Base-by-base conservation (phyloP, 2,888 invertebrate species). In the Elaeidobius kamerunicus region DNA sequence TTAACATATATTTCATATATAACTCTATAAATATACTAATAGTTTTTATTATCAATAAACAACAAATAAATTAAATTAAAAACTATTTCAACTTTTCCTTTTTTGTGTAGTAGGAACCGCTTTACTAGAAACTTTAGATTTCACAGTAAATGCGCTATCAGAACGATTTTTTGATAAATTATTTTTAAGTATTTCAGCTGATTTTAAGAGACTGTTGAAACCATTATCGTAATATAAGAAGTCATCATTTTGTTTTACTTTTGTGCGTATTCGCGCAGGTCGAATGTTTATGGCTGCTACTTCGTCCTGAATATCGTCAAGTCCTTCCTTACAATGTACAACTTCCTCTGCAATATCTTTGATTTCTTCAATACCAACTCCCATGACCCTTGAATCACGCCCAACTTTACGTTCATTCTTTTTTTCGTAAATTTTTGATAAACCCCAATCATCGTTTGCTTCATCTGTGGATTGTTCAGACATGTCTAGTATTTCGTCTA, bases 221-320 rank as follows among this genome's bases (percentile, higher is more conserved):
- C 18, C 46, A 17, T 41, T 41, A 35, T 79, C 78, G 23, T 57
- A 57, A 27, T 57, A 57, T 2, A 57, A 16, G 36, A 57, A 57
- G 28, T 57, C 52, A 5, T 54, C 51, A 27, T 51, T 41, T 35
- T 41, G 50, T 16, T 52, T 54, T 14, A 40, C 35, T 15, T 54
- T 57, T 2, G 51, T 57, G 4, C 57, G 48, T n/a, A 48, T 55
- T 44, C 57, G 32, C 6, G 49, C 34, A 9, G 57, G 51, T 23
- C 57, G 42, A 16, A 41, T 27, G 14, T 45, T 47, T 14, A 20
- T 7, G 16, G 32, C 9, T n/a, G 12, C n/a, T 4, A 19, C 15
- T 30, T 53, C 38, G 2, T 16, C 16, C 15, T 43, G 28, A n/a
- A 30, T 28, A 5, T n/a, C n/a, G n/a, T n/a, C n/a, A n/a, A n/a